Conservation (phyloP, 2,797 vertebrate genomes). For the Salarias fasciatus region DNA sequence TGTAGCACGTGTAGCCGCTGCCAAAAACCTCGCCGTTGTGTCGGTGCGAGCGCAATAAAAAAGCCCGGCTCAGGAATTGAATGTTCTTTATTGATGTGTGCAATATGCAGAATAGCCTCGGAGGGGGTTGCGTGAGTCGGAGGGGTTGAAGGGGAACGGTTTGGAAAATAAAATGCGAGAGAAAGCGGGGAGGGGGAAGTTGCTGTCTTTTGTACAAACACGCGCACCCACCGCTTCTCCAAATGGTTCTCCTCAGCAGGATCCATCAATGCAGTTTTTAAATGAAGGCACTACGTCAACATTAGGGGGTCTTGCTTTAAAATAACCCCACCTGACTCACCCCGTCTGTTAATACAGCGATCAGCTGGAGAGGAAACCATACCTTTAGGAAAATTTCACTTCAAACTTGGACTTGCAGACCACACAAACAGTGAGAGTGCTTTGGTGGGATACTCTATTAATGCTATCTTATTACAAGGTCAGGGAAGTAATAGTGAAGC, state of each 20-base stretch:
- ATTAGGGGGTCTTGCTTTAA: slow-evolving; percentile 31
- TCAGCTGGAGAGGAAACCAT: slow-evolving; percentile 23
- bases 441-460: slow-evolving; percentile 34
- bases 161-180: background rate
- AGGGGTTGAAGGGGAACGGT: slow-evolving; percentile 9
- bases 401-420: slow-evolving; percentile 34
- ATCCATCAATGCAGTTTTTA: slow-evolving; percentile 16
- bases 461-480: slow-evolving; percentile 12
- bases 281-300: slow-evolving; percentile 24
- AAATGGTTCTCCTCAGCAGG: slow-evolving; percentile 16
- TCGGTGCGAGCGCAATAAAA: slow-evolving; percentile 45
- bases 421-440: slow-evolving; percentile 29
- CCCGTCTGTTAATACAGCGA: slow-evolving; percentile 30
- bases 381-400: slow-evolving; percentile 35
- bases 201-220: slow-evolving; percentile 7
- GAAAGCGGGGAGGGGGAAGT: slow-evolving; percentile 21
- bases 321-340: background rate
- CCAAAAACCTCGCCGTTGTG: slow-evolving; percentile 12
- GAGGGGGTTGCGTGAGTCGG: slow-evolving; percentile 43
- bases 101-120: slow-evolving; percentile 70
- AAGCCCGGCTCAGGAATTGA: slow-evolving; percentile 23
- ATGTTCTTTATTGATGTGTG: slow-evolving; percentile 68
- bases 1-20: background rate
- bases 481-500: slow-evolving; percentile 10
- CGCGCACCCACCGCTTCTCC: background rate